These are phyloP conservation scores for Nemoura dubitans DNA, from an alignment of 2,888 invertebrate genomes.

Conservation along the genomic window DNA sequence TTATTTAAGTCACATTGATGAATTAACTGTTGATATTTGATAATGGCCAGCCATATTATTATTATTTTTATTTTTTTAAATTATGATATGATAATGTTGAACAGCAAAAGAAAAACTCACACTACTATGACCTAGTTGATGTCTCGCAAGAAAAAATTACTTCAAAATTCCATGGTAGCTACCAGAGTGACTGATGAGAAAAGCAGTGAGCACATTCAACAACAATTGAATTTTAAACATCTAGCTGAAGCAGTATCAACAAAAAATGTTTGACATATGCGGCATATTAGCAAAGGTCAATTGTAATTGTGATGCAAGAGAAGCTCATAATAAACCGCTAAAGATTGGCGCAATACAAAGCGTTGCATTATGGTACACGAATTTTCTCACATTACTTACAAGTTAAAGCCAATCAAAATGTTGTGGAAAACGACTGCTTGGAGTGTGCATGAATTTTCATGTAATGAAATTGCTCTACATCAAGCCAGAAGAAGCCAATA, in stretches of 20 bases:
- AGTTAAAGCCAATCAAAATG: too few species aligned
- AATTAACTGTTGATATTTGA: not conserved
- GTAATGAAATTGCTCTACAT: too few species aligned
- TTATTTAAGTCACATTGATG: not conserved
- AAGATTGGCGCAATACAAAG: too few species aligned
- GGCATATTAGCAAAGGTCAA: not conserved
- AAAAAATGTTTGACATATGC: not conserved
- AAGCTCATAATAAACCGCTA: not conserved
- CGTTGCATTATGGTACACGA: too few species aligned
- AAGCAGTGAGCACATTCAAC: not conserved
- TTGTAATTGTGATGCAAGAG: not conserved
- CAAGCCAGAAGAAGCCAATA: too few species aligned
- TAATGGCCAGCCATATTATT: not conserved
- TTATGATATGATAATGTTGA: not conserved
- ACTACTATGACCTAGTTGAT: not conserved
- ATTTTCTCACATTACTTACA: too few species aligned
- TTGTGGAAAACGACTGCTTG: too few species aligned
- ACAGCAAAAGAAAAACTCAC: not conserved
- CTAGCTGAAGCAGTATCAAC: too few species aligned
- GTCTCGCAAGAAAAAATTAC: not conserved
- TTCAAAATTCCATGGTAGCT: too few species aligned
- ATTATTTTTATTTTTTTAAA: too few species aligned
- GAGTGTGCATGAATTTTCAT: too few species aligned
- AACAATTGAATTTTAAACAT: not conserved
- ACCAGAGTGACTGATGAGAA: not conserved